Evolutionary conservation across 2,113 vertebrate species (phyloP).

Genomic region (Amphiprion ocellaris): DNA sequence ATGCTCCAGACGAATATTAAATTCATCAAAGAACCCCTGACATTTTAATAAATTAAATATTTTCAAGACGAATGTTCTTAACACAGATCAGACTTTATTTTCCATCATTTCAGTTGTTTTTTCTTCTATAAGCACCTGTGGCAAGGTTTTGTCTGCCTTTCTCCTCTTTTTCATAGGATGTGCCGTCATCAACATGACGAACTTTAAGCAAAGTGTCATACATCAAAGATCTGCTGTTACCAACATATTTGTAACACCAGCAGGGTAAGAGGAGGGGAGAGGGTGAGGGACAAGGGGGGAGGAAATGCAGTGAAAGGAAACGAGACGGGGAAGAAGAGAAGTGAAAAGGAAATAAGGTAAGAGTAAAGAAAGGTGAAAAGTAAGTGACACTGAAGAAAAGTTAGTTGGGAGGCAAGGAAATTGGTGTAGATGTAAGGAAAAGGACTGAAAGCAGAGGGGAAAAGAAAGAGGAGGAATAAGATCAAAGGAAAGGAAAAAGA

Average conservation of each 20-base stretch:
- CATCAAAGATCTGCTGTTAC: slow-evolving; percentile 9
- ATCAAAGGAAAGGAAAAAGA: too few relatives aligned
- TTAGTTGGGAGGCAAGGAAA: too few relatives aligned
- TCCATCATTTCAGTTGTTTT: slow-evolving; percentile 16
- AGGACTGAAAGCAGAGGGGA: not conserved
- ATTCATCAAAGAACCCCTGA: slow-evolving; percentile 56
- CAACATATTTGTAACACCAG: slow-evolving; percentile 3
- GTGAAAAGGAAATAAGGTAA: too few relatives aligned
- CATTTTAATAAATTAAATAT: slow-evolving; percentile 49
- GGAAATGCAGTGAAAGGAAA: not conserved
- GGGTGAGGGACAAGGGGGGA: not conserved
- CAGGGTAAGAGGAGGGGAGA: not conserved
- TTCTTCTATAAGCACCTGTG: slow-evolving; percentile 25
- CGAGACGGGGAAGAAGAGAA: not conserved
- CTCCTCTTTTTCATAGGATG: slow-evolving; percentile 16
- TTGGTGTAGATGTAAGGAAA: not conserved
- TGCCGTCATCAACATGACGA: slow-evolving; percentile 25
- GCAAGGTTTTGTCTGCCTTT: slow-evolving; percentile 8
- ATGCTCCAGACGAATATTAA: slow-evolving; percentile 45
- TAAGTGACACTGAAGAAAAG: too few relatives aligned
- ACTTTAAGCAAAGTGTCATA: slow-evolving; percentile 16
- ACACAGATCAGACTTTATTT: slow-evolving; percentile 40
- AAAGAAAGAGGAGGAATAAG: not conserved
- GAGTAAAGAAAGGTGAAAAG: not conserved
- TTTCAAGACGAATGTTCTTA: slow-evolving; percentile 43